phyloP scores from a whole-genome alignment of 1,140 invertebrate genomes.

The Procambarus virginalis region DNA sequence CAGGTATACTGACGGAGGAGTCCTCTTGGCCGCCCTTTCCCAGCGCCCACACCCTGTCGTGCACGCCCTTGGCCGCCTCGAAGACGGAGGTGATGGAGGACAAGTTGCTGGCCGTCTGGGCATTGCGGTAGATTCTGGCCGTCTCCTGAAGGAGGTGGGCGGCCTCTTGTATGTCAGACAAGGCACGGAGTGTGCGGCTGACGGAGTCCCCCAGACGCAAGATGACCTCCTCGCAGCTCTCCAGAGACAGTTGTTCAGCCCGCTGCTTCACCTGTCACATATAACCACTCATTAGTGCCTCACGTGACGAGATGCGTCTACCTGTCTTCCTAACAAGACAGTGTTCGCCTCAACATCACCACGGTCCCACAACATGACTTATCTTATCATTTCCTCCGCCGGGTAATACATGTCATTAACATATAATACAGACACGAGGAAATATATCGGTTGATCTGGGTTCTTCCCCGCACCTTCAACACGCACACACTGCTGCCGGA shows the following conservation, averaged over 20 bases:
- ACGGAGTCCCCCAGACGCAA: neutral
- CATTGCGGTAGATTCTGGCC: neutral
- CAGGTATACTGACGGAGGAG: no score
- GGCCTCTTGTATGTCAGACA: conserved; percentile 47
- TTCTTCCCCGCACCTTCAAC: no score
- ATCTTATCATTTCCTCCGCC: no score
- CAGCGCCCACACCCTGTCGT: neutral
- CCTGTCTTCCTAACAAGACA: no score
- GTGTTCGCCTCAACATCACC: no score
- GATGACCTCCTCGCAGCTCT: neutral
- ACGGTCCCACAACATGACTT: no score
- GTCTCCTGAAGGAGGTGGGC: conserved; percentile 34
- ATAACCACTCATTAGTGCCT: neutral
- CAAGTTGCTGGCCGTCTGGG: neutral
- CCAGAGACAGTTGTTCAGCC: neutral
- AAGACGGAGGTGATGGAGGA: conserved; percentile 30
- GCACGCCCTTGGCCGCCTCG: conserved; percentile 22
- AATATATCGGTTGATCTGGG: no score
- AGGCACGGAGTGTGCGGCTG: neutral
- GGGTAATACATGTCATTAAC: no score
- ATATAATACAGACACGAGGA: no score
- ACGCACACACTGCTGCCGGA: no score
- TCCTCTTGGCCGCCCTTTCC: neutral
- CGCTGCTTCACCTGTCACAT: conserved; percentile 24
- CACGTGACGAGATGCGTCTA: no score